Evolutionary conservation across 2,113 vertebrate species (phyloP).

Genomic region (Sarotherodon lohbergeri): DNA sequence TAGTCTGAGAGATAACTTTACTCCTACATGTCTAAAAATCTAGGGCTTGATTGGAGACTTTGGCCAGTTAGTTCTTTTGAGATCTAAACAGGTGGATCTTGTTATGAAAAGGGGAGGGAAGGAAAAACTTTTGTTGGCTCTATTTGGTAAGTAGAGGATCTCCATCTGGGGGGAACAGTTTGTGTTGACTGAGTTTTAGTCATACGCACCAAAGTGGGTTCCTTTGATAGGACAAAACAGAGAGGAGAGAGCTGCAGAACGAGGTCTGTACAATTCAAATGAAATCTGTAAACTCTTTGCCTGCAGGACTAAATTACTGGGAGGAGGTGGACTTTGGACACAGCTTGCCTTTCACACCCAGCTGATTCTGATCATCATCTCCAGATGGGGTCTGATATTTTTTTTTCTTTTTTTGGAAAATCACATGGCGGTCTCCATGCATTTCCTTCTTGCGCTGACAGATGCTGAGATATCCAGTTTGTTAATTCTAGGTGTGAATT

Average conservation of each 20-base stretch:
- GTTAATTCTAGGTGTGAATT: not conserved
- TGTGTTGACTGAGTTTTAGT: not conserved
- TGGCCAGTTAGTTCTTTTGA: not conserved
- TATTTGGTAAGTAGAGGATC: not conserved
- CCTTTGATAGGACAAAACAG: not conserved
- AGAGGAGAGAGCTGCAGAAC: not conserved
- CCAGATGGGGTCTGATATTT: not conserved
- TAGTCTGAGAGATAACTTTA: not conserved
- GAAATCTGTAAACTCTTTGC: not conserved
- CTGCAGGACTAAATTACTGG: not conserved
- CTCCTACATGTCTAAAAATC: not conserved
- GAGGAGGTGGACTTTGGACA: not conserved
- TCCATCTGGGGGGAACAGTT: not conserved
- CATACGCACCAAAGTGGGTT: not conserved
- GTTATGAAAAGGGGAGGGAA: not conserved
- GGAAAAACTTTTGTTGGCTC: fast-evolving
- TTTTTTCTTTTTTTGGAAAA: not conserved
- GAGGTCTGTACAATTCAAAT: not conserved
- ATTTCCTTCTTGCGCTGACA: not conserved
- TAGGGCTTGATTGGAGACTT: not conserved
- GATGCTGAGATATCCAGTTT: not conserved
- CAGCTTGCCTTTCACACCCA: not conserved
- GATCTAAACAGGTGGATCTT: not conserved
- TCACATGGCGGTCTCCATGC: not conserved
- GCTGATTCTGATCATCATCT: not conserved